phyloP scores from a whole-genome alignment of 2,888 invertebrate genomes.

The Eupithecia inturbata region DNA sequence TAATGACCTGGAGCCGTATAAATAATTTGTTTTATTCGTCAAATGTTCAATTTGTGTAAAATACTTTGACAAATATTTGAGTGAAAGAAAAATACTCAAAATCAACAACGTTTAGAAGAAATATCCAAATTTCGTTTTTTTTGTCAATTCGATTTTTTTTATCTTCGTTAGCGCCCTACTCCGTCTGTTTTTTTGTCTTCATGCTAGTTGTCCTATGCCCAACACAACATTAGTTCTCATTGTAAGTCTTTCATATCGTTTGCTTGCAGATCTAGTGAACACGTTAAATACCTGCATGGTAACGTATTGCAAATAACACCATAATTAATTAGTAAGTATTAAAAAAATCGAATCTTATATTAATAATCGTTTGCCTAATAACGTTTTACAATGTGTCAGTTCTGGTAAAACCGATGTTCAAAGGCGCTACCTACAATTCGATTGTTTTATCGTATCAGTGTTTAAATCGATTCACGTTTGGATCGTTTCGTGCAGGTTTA shows the following conservation, averaged over 20 bases:
- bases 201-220: background rate
- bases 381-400: conserved; percentile 7
- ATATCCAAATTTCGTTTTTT: too few species aligned
- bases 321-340: background rate
- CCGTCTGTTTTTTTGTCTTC: too few species aligned
- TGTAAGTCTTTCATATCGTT: background rate
- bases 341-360: conserved; percentile 2
- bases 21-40: too few species aligned
- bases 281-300: background rate
- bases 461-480: conserved; percentile 55
- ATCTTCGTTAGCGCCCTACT: too few species aligned
- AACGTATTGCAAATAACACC: too few species aligned
- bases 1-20: too few species aligned
- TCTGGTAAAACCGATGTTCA: conserved; percentile 34
- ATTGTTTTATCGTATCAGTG: conserved; percentile 55
- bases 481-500: conserved; percentile 50
- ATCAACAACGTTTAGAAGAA: too few species aligned
- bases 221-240: background rate
- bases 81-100: too few species aligned
- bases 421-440: conserved; percentile 46
- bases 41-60: too few species aligned
- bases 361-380: conserved; percentile 10
- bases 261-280: background rate
- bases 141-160: too few species aligned
- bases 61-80: too few species aligned